Base-by-base conservation (phyloP, 2,113 vertebrate species). In the Nyctibius bracteatus region DNA sequence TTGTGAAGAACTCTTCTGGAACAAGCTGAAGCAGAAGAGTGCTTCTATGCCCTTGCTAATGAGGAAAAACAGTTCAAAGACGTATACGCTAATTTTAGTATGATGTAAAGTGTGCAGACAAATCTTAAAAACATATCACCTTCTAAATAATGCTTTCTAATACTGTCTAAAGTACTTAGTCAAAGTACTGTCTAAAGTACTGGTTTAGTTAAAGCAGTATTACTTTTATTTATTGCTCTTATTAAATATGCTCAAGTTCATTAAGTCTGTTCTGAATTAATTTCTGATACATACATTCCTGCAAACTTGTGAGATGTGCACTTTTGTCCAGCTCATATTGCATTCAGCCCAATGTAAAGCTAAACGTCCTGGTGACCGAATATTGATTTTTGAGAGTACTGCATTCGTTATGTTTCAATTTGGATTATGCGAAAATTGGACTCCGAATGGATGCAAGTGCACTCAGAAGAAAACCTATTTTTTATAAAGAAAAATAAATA, bases 361-460 rank as follows among this genome's bases (percentile, higher is more conserved):
- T 82, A 57, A 87, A 33, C 33, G 17, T 87, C 31, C 27, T 81
- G 37, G 44, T 94, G 68, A 67, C 73, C 81, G 55, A 89, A 13
- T 83, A 89, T 88, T 84, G 83, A 89, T 94, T 96, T 84, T 79
- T 75, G 59, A 52, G 31, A 70, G 52, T 70, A 37, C 66, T 92
- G 68, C 27, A 20, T 89, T 74, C 2, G 3, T 86, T 81, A n/a
- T 39, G 13, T 43, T 92, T 91, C 73, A 52, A 3, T 81, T 91
- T 87, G 59, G n/a, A 37, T 81, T 91, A 59, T 74, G 5, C 67
- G 77, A 74, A 78, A 87, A 91, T 25, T 78, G 23, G 55, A 25
- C 27, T 90, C 15, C 61, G 79, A 4, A 78, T 71, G 55, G 72
- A 74, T 81, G n/a, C 35, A 91, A 37, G 57, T 43, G 22, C 22